phyloP scores from a whole-genome alignment of 1,140 invertebrate genomes.

The Magallana gigas region DNA sequence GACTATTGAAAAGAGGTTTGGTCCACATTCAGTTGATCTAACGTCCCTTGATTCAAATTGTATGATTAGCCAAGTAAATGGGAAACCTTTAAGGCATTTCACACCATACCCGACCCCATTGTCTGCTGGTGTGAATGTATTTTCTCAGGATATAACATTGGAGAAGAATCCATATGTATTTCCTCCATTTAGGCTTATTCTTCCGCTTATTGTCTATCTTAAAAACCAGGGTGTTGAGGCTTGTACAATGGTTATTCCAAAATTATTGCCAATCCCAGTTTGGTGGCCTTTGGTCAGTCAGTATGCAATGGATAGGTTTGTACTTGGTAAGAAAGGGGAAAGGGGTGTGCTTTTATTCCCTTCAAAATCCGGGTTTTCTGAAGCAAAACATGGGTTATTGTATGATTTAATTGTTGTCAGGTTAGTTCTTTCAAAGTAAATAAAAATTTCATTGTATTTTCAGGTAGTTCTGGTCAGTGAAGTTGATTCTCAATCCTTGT shows the following conservation, averaged over 20 bases:
- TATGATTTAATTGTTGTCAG: too few relatives aligned
- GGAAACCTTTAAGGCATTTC: conserved; percentile 3
- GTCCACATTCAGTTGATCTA: conserved; percentile 38
- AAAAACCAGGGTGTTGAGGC: too few relatives aligned
- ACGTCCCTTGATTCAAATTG: conserved; percentile 49
- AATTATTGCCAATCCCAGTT: not conserved
- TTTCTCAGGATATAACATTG: not conserved
- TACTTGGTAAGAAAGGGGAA: too few relatives aligned
- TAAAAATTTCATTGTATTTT: too few relatives aligned
- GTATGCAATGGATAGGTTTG: not conserved
- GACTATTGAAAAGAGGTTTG: conserved; percentile 1
- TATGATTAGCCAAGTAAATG: not conserved
- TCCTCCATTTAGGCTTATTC: not conserved
- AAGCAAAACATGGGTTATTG: too few relatives aligned
- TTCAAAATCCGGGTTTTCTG: too few relatives aligned
- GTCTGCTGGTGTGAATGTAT: too few relatives aligned
- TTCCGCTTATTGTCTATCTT: not conserved
- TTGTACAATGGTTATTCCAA: not conserved
- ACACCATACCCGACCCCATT: not conserved
- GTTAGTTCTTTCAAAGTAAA: too few relatives aligned
- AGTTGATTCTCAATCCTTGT: not conserved
- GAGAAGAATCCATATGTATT: not conserved
- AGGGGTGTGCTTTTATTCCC: too few relatives aligned
- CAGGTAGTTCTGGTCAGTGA: not conserved
- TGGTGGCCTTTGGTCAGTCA: not conserved